Evolutionary conservation across 2,888 invertebrate genomes (phyloP), one percentile per base, ranked within the genome.

Genomic region (Luperina testacea): DNA sequence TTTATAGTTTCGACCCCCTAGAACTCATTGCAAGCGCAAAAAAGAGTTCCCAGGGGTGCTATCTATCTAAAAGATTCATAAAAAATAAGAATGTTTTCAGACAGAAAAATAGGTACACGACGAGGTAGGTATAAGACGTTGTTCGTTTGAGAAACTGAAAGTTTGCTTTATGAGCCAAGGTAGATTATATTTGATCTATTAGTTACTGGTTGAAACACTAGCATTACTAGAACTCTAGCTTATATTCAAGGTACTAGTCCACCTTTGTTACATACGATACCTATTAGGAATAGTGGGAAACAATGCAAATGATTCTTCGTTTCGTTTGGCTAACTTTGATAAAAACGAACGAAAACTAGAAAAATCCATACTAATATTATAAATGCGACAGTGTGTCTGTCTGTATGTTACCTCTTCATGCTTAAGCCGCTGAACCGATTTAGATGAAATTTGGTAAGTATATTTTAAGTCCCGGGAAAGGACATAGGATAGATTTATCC

Each of bases 191-290:
- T 38, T 38, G 38, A 38, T 38, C 38, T 38, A 38, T 38, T 38
- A 38, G 38, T 38, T 38, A 38, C 38, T 38, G 2, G 20, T 63
- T 63, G 20, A 4, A n/a, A 59, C 1, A 59, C 13, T 27, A 59
- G n/a, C 5, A 11, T 59, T 27, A 59, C 59, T 59, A 59, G 13
- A 45, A 68, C 9, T 17, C 45, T 11, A 68, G 45, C 20, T 27
- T 11, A 15, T 15, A 15, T 15, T 61, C 13, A 27, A 27, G 20
- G 11, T 48, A 68, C 27, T 6, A 11, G 48, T 20, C 48, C 11
- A 20, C 57, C 63, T 72, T 72, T 78, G 68, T 38, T 51, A 48
- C 38, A 63, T 15, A 69, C 72, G 63, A 73, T 24, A 45, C 27
- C 57, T 59, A 20, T 73, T 57, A 57, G 38, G 48, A 42, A 42